Percentiles rank a stretch among this genome's conserved stretches.
Evolutionary conservation across 2,113 vertebrate genomes (phyloP).

Genomic region (Lagenorhynchus albirostris): DNA sequence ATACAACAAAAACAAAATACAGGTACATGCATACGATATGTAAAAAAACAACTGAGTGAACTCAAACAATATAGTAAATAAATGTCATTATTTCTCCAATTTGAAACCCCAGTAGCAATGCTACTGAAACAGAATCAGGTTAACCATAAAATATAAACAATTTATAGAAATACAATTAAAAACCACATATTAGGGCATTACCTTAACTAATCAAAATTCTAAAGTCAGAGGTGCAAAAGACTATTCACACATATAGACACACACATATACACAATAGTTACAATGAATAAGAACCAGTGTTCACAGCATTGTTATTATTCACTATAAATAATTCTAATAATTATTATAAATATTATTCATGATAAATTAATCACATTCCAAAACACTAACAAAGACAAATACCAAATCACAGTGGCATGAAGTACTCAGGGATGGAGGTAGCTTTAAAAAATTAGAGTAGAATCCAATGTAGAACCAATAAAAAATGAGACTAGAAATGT

Average conservation of each 20-base stretch:
- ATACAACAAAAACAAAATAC: not conserved
- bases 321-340: not conserved
- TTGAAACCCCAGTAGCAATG: not conserved
- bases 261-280: not conserved
- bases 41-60: not conserved
- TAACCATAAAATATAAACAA: not conserved
- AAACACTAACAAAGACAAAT: not conserved
- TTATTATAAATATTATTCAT: not conserved
- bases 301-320: not conserved
- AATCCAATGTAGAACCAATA: not conserved
- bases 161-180: not conserved
- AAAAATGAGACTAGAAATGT: not conserved
- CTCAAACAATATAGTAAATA: not conserved
- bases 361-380: not conserved
- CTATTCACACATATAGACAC: not conserved
- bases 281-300: not conserved
- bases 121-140: not conserved
- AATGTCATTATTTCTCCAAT: not conserved
- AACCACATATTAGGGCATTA: not conserved
- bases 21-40: not conserved
- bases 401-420: not conserved
- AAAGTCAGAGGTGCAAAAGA: conserved; percentile 6
- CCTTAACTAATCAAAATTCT: not conserved
- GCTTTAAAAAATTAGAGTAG: not conserved
- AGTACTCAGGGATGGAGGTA: not conserved